Conservation (phyloP, 1,140 invertebrate species). For the Heliothis subflexa region DNA sequence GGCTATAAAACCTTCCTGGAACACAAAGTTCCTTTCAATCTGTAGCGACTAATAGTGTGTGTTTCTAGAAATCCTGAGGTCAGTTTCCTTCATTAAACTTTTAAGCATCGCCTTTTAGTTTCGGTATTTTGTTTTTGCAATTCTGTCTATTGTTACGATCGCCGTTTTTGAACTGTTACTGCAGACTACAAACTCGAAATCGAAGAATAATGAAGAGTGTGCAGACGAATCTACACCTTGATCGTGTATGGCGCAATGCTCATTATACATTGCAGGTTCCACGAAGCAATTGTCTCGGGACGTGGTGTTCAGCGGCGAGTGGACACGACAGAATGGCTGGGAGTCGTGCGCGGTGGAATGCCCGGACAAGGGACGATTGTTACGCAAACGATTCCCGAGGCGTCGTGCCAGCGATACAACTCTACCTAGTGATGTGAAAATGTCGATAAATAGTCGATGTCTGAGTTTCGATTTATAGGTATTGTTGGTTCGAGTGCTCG, state of each 20-base stretch:
- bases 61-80: neutral
- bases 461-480: constrained; percentile 40
- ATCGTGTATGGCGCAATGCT: neutral
- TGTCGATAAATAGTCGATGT: constrained; percentile 50
- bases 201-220: neutral
- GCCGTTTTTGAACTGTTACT: constrained; percentile 28
- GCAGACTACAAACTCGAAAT: neutral
- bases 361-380: constrained; percentile 47
- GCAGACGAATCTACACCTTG: neutral
- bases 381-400: constrained; percentile 45
- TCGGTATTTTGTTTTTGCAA: constrained; percentile 24
- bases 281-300: constrained; percentile 25
- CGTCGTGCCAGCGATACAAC: constrained; percentile 34
- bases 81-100: constrained; percentile 27
- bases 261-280: constrained; percentile 26
- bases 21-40: too few relatives aligned
- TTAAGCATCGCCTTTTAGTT: constrained; percentile 22
- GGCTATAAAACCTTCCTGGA: too few relatives aligned
- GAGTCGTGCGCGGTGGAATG: constrained; percentile 42
- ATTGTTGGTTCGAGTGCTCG: constrained; percentile 14
- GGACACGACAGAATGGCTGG: constrained; percentile 36
- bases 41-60: neutral
- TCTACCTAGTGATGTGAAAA: constrained; percentile 49
- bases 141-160: constrained; percentile 33
- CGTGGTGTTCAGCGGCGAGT: constrained; percentile 24